These are phyloP conservation scores for Eustalomyia histrio DNA, from an alignment of 2,888 invertebrate genomes.

Conservation along the genomic window DNA sequence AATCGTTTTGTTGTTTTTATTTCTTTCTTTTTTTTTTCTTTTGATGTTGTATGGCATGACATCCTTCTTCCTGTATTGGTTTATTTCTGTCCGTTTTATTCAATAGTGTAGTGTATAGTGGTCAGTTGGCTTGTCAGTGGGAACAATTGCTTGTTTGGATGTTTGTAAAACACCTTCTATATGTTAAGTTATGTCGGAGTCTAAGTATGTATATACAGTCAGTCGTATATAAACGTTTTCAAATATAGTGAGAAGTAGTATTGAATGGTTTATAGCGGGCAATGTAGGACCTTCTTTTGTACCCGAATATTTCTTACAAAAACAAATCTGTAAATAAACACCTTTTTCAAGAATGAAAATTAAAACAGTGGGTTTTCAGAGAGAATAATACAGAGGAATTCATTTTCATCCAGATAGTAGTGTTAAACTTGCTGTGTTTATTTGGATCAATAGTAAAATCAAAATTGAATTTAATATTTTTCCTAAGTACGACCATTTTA, in stretches of 20 bases:
- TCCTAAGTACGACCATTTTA: no score
- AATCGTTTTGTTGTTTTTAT: constrained; percentile 52
- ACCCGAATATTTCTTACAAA: constrained; percentile 16
- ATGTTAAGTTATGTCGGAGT: constrained; percentile 68
- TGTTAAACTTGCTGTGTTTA: no score
- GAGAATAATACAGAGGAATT: no score
- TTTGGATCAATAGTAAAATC: no score
- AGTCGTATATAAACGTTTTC: neutral
- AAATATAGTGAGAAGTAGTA: neutral
- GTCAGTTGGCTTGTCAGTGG: constrained; percentile 59
- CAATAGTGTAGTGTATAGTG: constrained; percentile 4
- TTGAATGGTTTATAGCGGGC: constrained; percentile 58
- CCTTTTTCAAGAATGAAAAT: neutral
- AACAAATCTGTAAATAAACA: constrained; percentile 34
- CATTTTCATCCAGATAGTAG: no score
- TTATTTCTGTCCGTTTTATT: constrained; percentile 17
- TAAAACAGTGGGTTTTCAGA: neutral
- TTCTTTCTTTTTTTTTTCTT: constrained; percentile 13
- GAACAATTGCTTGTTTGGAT: constrained; percentile 75
- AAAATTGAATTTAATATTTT: no score
- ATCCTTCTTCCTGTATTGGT: constrained; percentile 70
- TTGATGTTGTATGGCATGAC: constrained; percentile 70
- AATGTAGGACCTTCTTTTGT: constrained; percentile 45
- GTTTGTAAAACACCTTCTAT: constrained; percentile 78
- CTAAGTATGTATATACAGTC: constrained; percentile 16